A percentile compares a stretch with the other conserved stretches of the same genome.
Conservation (phyloP, 2,888 invertebrate genomes). For the Pimpla rufipes region DNA sequence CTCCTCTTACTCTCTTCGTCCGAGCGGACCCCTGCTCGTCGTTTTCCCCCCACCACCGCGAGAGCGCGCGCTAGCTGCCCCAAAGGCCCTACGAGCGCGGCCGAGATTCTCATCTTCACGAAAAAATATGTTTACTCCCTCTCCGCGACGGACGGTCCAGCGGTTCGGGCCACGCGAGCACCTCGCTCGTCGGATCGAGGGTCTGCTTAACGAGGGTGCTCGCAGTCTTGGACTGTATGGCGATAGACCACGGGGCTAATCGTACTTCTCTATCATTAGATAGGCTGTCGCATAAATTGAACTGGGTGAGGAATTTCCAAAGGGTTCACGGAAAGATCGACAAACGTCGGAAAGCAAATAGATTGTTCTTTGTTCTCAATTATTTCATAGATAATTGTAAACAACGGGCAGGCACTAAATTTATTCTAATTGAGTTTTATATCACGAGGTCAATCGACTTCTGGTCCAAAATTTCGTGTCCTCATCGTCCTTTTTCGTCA, state of each 20-base stretch:
- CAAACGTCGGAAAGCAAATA: not conserved
- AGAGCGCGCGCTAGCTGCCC: constrained; percentile 70
- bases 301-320: not conserved
- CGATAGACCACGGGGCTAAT: not conserved
- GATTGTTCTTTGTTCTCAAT: constrained; percentile 1
- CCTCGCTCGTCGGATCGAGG: not conserved
- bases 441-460: not conserved
- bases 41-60: constrained; percentile 71
- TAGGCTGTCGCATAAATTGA: not conserved
- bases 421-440: not conserved
- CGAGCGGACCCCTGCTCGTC: constrained; percentile 69
- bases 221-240: not conserved
- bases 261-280: not conserved
- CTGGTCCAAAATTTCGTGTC: not conserved
- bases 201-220: constrained; percentile 33
- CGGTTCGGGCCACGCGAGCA: not conserved
- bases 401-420: not conserved
- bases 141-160: not conserved
- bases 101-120: constrained; percentile 84
- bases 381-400: not conserved
- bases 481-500: not conserved
- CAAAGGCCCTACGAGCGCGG: constrained; percentile 78
- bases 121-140: not conserved
- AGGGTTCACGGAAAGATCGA: not conserved
- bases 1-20: constrained; percentile 65